These are phyloP conservation scores for Pitta sordida DNA, from an alignment of 2,113 vertebrate species.

Conservation along the genomic window DNA sequence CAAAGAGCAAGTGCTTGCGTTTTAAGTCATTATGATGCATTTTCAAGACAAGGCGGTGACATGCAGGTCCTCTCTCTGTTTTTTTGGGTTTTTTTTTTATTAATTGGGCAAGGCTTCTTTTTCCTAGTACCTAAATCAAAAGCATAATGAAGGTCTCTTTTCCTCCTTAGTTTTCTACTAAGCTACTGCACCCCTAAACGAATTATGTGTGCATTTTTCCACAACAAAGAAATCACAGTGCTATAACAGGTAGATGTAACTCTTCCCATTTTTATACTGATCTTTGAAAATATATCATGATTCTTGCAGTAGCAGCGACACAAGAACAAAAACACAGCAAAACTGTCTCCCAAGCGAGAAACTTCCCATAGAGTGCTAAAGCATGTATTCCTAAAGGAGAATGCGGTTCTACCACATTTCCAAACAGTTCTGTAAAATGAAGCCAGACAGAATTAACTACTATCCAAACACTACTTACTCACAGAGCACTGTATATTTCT, in stretches of 20 bases:
- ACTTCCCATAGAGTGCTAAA: not conserved
- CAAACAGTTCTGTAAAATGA: constrained; percentile 28
- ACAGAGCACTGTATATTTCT: not conserved
- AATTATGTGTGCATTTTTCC: not conserved
- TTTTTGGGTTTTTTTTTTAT: not conserved
- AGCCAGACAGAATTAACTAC: not conserved
- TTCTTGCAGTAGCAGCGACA: not conserved
- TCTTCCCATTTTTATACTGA: not conserved
- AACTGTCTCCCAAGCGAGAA: not conserved
- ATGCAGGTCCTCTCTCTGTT: not conserved
- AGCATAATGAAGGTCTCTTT: not conserved
- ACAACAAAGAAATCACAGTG: not conserved
- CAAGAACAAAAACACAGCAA: not conserved
- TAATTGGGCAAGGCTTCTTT: not conserved
- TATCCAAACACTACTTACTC: not conserved
- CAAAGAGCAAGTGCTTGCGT: not conserved
- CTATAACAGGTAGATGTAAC: constrained; percentile 1
- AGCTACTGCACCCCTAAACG: not conserved
- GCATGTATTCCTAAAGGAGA: constrained; percentile 8
- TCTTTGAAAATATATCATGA: constrained; percentile 23
- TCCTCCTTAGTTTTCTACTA: not conserved
- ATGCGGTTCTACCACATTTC: constrained; percentile 37
- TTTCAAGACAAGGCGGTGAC: not conserved
- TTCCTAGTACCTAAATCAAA: not conserved
- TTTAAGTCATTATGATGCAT: not conserved